Base-by-base conservation (phyloP, 2,888 invertebrate genomes). In the Siphlonurus alternatus region DNA sequence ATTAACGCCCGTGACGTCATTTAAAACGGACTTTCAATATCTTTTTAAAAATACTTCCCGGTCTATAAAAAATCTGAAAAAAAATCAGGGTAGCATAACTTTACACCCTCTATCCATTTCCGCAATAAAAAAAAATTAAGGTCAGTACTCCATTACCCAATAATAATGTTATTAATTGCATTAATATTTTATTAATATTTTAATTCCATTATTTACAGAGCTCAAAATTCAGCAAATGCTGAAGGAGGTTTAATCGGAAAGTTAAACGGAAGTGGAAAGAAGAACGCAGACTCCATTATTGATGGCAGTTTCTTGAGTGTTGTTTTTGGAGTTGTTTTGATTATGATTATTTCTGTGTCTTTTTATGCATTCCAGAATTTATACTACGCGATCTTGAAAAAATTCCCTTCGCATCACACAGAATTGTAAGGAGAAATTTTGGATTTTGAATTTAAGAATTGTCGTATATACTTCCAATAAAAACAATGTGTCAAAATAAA, bases 341-440 rank as follows among this genome's bases (percentile, higher is more conserved):
- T 87, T 10, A 85, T 90, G 59, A 91, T 93, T 65, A 75, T 91
- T 7, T 84, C 86, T 70, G 91, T 92, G 54, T 89, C 90, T 63
- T 80, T 87, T 1, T 91, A 91, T 71, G 91, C 92, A 0, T 93
- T 93, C 73, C 89, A 89, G 70, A 90, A 89, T 74, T 78, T 92
- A 0, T 89, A 87, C 72, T 79, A 84, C 70, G 89, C 89, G 19
- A 87, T 92, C 62, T 74, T 89, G 38, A 91, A 89, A 76, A 89
- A 89, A 75, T 91, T 91, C 71, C 88, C 89, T 0, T 85, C 88
- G 5, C n/a, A 20, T 22, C 56, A 56, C 56, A 56, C 56, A 20
- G 56, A 56, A 56, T 20, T 56, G n/a, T 56, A 56, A 56, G 15
- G 38, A n/a, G n/a, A n/a, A n/a, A n/a, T n/a, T n/a, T n/a, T n/a